phyloP scores from a whole-genome alignment of 1,140 invertebrate genomes.

The Lepidurus couesii region DNA sequence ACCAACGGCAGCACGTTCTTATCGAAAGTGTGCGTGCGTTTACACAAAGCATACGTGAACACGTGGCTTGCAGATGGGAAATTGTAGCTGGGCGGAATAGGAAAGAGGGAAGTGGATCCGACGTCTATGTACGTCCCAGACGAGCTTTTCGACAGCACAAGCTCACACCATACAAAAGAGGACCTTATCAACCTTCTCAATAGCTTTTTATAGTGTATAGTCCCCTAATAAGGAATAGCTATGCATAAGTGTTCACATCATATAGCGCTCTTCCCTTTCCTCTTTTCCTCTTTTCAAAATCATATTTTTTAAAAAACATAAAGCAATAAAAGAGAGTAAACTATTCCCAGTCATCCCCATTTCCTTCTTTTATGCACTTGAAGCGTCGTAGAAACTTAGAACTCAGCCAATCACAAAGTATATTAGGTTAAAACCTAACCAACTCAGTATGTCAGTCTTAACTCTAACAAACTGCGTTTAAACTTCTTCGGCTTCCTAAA shows the following conservation, averaged over 20 bases:
- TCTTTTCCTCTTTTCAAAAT: background rate
- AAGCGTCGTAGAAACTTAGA: background rate
- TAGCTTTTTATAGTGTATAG: conserved; percentile 7
- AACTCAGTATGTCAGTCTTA: background rate
- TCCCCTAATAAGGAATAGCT: background rate
- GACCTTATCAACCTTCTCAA: background rate
- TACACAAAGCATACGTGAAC: background rate
- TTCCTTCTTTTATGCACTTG: conserved; percentile 20
- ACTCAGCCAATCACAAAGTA: too few relatives aligned
- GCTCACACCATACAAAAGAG: conserved; percentile 6
- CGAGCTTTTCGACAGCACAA: background rate
- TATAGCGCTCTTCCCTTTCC: background rate
- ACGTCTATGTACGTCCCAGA: background rate
- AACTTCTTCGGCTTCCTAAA: background rate
- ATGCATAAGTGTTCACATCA: background rate
- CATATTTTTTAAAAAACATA: background rate
- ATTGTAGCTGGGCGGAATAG: background rate
- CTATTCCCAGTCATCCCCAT: background rate
- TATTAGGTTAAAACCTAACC: background rate
- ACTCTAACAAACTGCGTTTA: background rate
- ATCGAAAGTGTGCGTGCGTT: background rate
- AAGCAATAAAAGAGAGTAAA: background rate
- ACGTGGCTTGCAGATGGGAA: conserved; percentile 17
- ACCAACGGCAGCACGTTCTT: background rate
- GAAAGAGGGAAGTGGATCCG: background rate